phyloP scores from a whole-genome alignment of 2,113 vertebrate species.

The Kryptolebias marmoratus region DNA sequence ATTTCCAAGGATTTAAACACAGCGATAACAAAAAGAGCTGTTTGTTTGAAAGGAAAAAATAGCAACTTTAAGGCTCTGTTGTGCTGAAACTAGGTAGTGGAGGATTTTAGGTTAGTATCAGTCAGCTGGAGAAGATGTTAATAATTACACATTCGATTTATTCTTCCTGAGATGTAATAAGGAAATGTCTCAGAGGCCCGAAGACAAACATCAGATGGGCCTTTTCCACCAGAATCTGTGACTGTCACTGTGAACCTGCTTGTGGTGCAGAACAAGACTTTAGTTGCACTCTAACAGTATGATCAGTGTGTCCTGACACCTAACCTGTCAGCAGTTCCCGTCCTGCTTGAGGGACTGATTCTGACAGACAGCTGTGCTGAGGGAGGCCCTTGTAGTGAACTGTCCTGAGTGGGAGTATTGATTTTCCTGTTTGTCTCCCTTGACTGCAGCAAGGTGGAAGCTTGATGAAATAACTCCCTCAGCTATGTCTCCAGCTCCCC shows the following conservation, averaged over 20 bases:
- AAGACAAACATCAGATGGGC: conserved; percentile 12
- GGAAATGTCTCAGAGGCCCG: conserved; percentile 1
- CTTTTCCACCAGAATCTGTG: background rate
- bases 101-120: background rate
- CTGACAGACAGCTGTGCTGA: conserved; percentile 73
- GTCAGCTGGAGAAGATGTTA: background rate
- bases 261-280: conserved; percentile 69
- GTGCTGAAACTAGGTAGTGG: no score
- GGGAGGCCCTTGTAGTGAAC: conserved; percentile 74
- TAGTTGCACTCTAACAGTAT: conserved; percentile 52
- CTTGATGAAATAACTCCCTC: conserved; percentile 65
- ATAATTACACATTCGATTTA: background rate
- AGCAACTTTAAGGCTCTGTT: no score
- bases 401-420: conserved; percentile 76
- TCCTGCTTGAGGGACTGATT: conserved; percentile 64
- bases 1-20: no score
- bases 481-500: conserved; percentile 26
- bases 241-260: conserved; percentile 54
- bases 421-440: conserved; percentile 75
- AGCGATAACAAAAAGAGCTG: no score
- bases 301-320: conserved; percentile 73
- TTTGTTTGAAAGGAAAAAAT: no score
- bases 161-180: background rate
- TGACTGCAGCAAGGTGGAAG: conserved; percentile 56
- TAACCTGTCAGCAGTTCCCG: conserved; percentile 73